These are phyloP conservation scores for Macrosteles quadrilineatus DNA, from an alignment of 1,140 invertebrate genomes.

Conservation along the genomic window DNA sequence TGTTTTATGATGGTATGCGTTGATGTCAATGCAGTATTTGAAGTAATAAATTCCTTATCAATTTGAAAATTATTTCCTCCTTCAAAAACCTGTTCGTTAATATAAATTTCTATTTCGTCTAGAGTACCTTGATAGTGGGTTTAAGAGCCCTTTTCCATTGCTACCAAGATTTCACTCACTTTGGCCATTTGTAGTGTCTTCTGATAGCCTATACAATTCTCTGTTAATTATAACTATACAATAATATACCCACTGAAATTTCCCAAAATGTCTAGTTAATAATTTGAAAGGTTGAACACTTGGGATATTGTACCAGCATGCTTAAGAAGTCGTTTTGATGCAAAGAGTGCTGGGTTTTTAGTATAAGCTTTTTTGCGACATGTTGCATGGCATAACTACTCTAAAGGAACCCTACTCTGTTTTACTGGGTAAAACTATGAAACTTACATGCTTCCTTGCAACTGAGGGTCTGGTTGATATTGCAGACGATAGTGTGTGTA, in stretches of 20 bases:
- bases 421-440: neutral
- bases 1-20: too few species aligned
- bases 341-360: conserved; percentile 26
- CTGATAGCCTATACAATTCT: conserved; percentile 36
- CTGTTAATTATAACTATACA: conserved; percentile 40
- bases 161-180: conserved; percentile 5
- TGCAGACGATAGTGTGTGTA: too few species aligned
- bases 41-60: too few species aligned
- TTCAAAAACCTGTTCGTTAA: too few species aligned
- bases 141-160: neutral
- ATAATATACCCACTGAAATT: conserved; percentile 42
- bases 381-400: neutral
- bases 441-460: too few species aligned
- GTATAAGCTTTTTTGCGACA: conserved; percentile 23
- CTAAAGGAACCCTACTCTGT: neutral
- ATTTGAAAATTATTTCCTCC: too few species aligned
- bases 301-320: conserved; percentile 40
- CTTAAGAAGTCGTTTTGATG: conserved; percentile 38
- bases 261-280: conserved; percentile 39
- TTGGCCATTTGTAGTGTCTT: conserved; percentile 12
- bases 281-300: conserved; percentile 33
- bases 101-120: too few species aligned
- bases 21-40: too few species aligned
- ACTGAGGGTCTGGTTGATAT: too few species aligned
- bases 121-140: neutral